Evolutionary conservation across 2,113 vertebrate genomes (phyloP).

Genomic region (Rhea americana): DNA sequence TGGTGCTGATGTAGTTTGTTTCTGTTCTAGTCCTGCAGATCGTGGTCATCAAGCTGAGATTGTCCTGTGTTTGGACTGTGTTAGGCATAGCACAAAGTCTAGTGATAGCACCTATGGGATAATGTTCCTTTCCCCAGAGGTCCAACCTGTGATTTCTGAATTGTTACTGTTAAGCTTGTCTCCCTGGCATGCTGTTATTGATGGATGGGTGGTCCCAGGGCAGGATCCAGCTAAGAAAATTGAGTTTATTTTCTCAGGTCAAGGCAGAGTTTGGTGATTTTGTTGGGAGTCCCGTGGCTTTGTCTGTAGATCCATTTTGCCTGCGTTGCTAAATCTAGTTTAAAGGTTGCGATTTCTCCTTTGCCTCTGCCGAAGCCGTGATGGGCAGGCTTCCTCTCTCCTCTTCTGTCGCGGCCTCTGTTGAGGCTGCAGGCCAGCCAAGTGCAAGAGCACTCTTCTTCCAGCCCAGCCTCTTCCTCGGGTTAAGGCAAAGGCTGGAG

Average conservation of each 20-base stretch:
- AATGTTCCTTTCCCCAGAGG: neutral
- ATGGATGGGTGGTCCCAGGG: neutral
- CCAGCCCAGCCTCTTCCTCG: neutral
- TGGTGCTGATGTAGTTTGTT: neutral
- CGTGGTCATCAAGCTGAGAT: fast-evolving
- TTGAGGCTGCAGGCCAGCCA: neutral
- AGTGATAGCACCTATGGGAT: fast-evolving
- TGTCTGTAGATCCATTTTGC: neutral
- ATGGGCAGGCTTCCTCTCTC: neutral
- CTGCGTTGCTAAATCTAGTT: neutral
- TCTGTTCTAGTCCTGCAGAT: fast-evolving
- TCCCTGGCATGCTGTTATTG: neutral
- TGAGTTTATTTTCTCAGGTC: fast-evolving
- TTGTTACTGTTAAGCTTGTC: neutral
- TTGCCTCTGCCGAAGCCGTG: neutral
- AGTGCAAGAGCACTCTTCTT: fast-evolving
- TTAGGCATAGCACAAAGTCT: neutral
- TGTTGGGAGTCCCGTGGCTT: fast-evolving
- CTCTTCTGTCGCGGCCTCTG: fast-evolving
- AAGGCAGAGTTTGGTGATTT: neutral
- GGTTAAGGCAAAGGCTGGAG: neutral
- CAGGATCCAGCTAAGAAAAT: neutral
- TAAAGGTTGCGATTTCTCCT: neutral
- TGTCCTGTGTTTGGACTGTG: neutral
- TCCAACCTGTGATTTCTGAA: fast-evolving